A percentile compares a stretch with the other conserved stretches of the same genome.
Evolutionary conservation across 2,113 vertebrate genomes (phyloP).

Genomic region (Micromys minutus): DNA sequence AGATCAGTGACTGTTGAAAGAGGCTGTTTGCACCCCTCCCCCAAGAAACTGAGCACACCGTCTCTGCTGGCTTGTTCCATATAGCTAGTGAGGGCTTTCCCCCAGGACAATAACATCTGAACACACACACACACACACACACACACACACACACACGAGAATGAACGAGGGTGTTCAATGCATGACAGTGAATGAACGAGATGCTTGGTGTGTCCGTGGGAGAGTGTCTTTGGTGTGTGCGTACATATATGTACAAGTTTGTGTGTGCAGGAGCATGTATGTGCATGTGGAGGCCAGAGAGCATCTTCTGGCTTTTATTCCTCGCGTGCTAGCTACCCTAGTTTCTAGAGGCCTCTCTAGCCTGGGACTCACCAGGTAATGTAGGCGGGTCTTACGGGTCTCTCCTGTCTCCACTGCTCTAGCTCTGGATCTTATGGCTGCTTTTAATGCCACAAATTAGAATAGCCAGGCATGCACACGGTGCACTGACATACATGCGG

Average conservation of each 20-base stretch:
- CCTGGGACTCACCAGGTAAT: neutral
- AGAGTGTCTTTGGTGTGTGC: neutral
- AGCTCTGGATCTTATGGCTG: neutral
- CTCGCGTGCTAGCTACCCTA: neutral
- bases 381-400: too few species aligned
- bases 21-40: neutral
- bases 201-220: too few species aligned
- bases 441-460: neutral
- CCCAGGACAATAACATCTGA: neutral
- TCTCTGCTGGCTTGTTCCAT: rapidly evolving
- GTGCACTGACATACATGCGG: neutral
- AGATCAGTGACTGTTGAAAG: neutral
- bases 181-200: neutral
- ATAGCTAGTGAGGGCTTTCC: neutral
- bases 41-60: neutral
- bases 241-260: neutral
- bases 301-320: neutral
- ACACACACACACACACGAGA: too few species aligned
- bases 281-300: neutral
- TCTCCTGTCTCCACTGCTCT: neutral
- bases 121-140: too few species aligned
- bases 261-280: neutral
- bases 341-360: neutral
- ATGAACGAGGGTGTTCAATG: too few species aligned
- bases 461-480: too few species aligned